phyloP scores from a whole-genome alignment of 2,797 vertebrate genomes.

The Prunella strophiata region DNA sequence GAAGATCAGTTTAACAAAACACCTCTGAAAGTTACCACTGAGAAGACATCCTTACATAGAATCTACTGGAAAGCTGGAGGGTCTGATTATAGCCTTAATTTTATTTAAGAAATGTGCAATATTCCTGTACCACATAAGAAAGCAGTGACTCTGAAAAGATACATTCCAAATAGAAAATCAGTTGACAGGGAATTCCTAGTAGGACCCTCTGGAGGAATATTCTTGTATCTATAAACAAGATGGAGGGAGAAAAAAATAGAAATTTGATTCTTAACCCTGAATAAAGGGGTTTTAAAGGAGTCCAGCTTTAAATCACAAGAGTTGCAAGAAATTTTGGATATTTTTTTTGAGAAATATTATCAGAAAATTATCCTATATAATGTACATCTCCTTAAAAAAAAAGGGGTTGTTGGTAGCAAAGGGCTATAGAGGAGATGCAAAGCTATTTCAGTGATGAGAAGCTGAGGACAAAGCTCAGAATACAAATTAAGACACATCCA shows the following conservation, averaged over 20 bases:
- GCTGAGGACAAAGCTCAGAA: not conserved
- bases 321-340: not conserved
- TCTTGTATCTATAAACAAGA: not conserved
- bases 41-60: not conserved
- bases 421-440: not conserved
- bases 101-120: fast-evolving
- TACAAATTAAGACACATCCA: not conserved
- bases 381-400: not conserved
- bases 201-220: not conserved
- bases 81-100: not conserved
- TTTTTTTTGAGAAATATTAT: not conserved
- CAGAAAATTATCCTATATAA: not conserved
- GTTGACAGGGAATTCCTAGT: not conserved
- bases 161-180: not conserved
- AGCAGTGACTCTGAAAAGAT: not conserved
- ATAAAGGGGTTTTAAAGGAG: not conserved
- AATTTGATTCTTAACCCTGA: not conserved
- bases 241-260: not conserved
- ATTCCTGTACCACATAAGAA: not conserved
- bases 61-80: not conserved
- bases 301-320: not conserved
- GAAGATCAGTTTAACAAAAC: not conserved
- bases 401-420: fast-evolving
- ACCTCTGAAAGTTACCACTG: not conserved
- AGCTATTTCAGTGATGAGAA: not conserved